Base-by-base conservation (phyloP, 1,140 invertebrate species). In the Hylyphantes graminicola region DNA sequence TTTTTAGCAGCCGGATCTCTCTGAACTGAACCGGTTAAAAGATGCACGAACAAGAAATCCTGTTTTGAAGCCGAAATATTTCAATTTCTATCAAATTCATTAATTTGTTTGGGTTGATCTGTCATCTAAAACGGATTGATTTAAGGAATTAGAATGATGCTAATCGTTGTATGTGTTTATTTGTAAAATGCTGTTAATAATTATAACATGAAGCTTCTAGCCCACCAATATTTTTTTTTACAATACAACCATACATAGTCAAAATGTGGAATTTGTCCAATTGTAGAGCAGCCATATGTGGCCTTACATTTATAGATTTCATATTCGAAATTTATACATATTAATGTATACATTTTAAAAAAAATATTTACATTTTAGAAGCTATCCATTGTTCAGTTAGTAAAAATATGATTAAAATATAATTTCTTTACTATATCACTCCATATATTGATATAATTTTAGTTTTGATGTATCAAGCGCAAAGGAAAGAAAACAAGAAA, bases 81-180 rank as follows among this genome's bases (percentile, higher is more conserved):
- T 76, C 57, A 76, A 76, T 76, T 48, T 50, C 74, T 76, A 57
- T 76, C 74, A 76, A 64, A 76, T 76, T 76, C 74, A 76, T 57
- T 53, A 76, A 76, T 57, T 76, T 76, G 17, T 76, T 76, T 54
- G 11, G 59, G 57, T 48, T 51, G 68, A 70, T 70, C 68, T 50
- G 68, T 70, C 68, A 70, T 48, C 50, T 19, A 19, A 35, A 35
- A 35, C 15, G 68, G 48, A 53, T 48, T 51, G 15, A n/a, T 35
- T 35, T 35, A 35, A 2, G 35, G 2, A 35, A 35, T 35, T 35
- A 35, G 1, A 35, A 35, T 35, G 5, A 35, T 35, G 35, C 35
- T 2, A 35, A 35, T 5, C 35, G 35, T 35, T 35, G 35, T 5
- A 35, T 1, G 35, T 35, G 35, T 35, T 35, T 35, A 35, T 35